phyloP scores from a whole-genome alignment of 1,140 invertebrate genomes.

The Procambarus clarkii region DNA sequence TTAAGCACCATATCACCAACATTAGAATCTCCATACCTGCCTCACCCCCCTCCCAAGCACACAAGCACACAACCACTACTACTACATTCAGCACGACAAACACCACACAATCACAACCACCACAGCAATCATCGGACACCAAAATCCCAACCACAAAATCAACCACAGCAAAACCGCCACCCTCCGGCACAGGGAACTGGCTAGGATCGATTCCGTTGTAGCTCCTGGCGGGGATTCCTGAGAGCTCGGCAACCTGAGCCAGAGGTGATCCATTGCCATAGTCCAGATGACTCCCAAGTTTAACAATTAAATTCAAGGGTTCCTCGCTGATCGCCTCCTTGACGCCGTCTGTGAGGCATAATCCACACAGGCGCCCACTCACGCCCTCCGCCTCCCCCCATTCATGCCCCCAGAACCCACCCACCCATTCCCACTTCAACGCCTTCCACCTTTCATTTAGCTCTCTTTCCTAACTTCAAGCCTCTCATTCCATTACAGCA shows the following conservation, averaged over 20 bases:
- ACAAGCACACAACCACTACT: background rate
- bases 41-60: too few species aligned
- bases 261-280: conserved; percentile 27
- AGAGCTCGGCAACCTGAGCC: conserved; percentile 18
- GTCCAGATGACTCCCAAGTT: conserved; percentile 42
- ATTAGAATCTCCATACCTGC: too few species aligned
- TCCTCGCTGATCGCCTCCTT: conserved; percentile 27
- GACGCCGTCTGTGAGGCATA: conserved; percentile 36
- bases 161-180: background rate
- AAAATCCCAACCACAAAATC: background rate
- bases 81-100: too few species aligned
- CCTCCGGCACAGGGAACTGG: background rate
- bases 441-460: too few species aligned
- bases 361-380: conserved; percentile 15
- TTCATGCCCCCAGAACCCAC: background rate
- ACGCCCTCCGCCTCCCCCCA: background rate
- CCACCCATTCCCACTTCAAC: background rate
- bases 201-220: conserved; percentile 1
- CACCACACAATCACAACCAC: background rate
- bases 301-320: conserved; percentile 61
- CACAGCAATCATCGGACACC: background rate
- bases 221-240: background rate
- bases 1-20: too few species aligned
- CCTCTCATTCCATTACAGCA: background rate
- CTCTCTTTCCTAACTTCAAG: background rate